Base-by-base conservation (phyloP, 2,113 vertebrate species). In the Greenwoodochromis staneri region DNA sequence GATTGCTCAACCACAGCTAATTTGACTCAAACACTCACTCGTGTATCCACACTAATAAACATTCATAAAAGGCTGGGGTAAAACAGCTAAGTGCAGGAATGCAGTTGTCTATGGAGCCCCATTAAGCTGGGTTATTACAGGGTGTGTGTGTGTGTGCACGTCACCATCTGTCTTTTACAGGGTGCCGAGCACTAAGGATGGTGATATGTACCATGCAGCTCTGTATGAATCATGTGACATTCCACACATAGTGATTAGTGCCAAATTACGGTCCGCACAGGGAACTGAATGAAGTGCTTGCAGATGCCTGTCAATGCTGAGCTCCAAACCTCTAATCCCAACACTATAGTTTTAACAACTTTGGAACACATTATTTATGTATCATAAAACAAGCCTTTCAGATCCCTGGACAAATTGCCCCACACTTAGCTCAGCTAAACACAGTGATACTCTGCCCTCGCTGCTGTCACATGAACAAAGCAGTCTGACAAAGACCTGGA, bases 201-300 rank as follows among this genome's bases (percentile, higher is more conserved):
- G 21, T 80, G 85, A 91, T 90, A 83, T 91, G 83, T 87, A 83
- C 88, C 93, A 92, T 83, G 69, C 88, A 53, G 89, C 86, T 84
- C 49, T 54, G 73, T 40, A 73, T 89, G 85, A 93, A 91, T 93
- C 91, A 92, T 87, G 91, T 90, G 91, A 90, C 92, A 91, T 94
- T 94, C 89, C 91, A 90, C 89, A 92, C 87, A 55, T 59, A 57
- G 85, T 81, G 89, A 94, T 95, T 95, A 90, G 87, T 71, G 84
- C 87, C 88, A 94, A 92, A 94, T 90, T 89, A 92, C 2, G 47
- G 83, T 88, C 85, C 83, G 49, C 69, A 59, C 82, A 14, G 71
- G 85, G 85, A 91, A 78, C 53, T 86, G 49, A 91, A 93, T 89
- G 89, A 95, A 91, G 93, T 95, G 93, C 90, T 94, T 91, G 88